These are phyloP conservation scores for Athripsodes cinereus DNA, from an alignment of 2,888 invertebrate genomes.

Conservation along the genomic window DNA sequence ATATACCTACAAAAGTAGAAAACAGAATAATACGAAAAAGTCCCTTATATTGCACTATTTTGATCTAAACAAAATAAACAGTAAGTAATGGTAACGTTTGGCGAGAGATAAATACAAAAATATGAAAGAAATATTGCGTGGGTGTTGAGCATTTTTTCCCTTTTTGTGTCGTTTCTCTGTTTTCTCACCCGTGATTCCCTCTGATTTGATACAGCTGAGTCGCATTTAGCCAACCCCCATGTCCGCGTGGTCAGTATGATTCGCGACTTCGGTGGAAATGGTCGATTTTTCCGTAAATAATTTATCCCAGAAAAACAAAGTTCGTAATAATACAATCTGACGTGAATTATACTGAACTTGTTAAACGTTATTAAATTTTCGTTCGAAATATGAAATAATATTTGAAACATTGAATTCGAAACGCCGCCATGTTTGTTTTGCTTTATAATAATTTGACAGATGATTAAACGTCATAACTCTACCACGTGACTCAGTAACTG, in stretches of 20 bases:
- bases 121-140: not conserved
- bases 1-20: no score
- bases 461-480: not conserved
- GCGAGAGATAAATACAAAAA: not conserved
- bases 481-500: not conserved
- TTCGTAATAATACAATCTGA: no score
- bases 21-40: not conserved
- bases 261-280: slow-evolving; percentile 15
- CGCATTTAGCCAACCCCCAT: slow-evolving; percentile 9
- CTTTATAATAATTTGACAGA: not conserved
- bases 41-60: not conserved
- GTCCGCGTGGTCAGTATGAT: slow-evolving; percentile 15
- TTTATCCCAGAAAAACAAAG: slow-evolving; percentile 4
- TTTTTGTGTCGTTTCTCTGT: slow-evolving; percentile 5
- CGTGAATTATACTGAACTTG: not conserved
- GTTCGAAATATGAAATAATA: not conserved
- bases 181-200: slow-evolving; percentile 5
- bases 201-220: slow-evolving; percentile 1
- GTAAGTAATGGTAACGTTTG: not conserved
- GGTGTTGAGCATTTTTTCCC: not conserved
- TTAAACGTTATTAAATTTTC: not conserved
- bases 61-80: not conserved
- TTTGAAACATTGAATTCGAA: not conserved
- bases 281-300: slow-evolving; percentile 15
- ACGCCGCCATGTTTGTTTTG: not conserved